phyloP scores from a whole-genome alignment of 2,113 vertebrate species.

The Chiloscyllium plagiosum region DNA sequence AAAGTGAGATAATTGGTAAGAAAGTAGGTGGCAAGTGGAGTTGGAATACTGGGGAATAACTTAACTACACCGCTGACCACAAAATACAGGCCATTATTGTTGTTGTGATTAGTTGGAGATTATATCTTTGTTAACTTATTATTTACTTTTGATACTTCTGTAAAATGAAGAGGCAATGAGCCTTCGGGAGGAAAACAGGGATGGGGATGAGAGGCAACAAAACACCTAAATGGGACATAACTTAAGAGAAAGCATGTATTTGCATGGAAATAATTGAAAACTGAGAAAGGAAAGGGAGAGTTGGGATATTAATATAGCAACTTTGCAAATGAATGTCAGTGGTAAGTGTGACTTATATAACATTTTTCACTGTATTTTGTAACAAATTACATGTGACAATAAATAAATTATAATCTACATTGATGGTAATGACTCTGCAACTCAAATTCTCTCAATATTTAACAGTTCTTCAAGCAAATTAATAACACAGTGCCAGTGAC shows the following conservation, averaged over 20 bases:
- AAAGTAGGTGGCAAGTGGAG: too few relatives aligned
- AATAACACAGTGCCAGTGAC: background rate
- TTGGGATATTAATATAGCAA: background rate
- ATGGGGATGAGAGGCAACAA: background rate
- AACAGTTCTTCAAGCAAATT: background rate
- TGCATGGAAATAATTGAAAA: background rate
- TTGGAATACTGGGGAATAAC: too few relatives aligned
- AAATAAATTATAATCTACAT: background rate
- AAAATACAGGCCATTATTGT: too few relatives aligned
- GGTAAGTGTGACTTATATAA: too few relatives aligned
- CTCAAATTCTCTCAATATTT: background rate
- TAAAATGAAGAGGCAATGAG: background rate
- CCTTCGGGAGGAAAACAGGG: background rate
- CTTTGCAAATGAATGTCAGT: too few relatives aligned
- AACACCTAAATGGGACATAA: background rate
- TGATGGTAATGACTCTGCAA: background rate
- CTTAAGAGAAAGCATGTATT: background rate
- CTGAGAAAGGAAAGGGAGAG: background rate
- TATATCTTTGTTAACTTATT: background rate
- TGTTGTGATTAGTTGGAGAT: background rate
- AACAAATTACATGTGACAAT: too few relatives aligned
- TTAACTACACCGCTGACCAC: too few relatives aligned
- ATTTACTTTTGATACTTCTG: background rate
- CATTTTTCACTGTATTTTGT: too few relatives aligned
- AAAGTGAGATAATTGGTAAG: too few relatives aligned